Base-by-base conservation (phyloP, 2,888 invertebrate genomes). In the Cantharis rustica region DNA sequence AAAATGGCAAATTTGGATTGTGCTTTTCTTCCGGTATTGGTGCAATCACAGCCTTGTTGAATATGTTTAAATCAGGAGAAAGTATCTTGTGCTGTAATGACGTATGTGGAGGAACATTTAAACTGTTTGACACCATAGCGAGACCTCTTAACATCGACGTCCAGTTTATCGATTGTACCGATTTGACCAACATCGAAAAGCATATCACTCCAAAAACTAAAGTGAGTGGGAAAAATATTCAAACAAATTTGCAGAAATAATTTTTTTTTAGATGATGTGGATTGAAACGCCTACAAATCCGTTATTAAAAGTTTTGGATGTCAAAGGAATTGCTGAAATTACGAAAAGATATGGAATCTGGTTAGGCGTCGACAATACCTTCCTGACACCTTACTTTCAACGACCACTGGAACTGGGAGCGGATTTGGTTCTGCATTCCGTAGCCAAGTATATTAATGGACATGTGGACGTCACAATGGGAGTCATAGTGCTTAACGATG, bases 211-310 rank as follows among this genome's bases (percentile, higher is more conserved):
- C 92, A 15, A 95, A 95, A 84, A 97, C 97, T 7, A 96, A 94
- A 91, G 95, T 95, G 84, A 84, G 20, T 16, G n/a, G n/a, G 7
- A 47, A 7, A 47, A 47, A n/a, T 13, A 0, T n/a, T n/a, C 7
- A 7, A 3, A n/a, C 2, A 13, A 31, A 13, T 13, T 47, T 47
- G 0, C n/a, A 5, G 7, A 47, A n/a, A 4, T 47, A 47, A 64
- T 11, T 17, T 20, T 47, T 2, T 89, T 90, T 69, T 84, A 94
- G 93, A 89, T 94, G 88, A 89, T 98, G 23, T 98, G 97, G 97
- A 87, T 97, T 77, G 98, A 98, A 87, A 93, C 95, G 0, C 98
- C 98, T 0, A 96, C 97, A 11, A 98, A 98, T 89, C 98, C 98
- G 0, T 88, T 94, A 10, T 87, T 97, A 80, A 95, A 95, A 89